phyloP scores from a whole-genome alignment of 2,113 vertebrate species.

The Sakesphorus luctuosus region DNA sequence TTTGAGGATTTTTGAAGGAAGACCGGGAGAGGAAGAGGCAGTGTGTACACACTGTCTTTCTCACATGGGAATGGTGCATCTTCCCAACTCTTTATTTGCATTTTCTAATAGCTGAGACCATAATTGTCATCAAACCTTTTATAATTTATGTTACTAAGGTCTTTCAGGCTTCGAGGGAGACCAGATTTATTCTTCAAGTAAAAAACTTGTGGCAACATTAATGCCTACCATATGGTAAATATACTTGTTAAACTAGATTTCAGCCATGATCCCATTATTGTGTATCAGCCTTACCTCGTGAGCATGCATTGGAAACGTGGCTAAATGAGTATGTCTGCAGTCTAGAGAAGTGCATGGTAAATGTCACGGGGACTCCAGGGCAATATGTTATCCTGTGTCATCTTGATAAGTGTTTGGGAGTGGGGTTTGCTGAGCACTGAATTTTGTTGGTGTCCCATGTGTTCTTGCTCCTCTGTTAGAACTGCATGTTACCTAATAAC shows the following conservation, averaged over 20 bases:
- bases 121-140: background rate
- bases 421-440: background rate
- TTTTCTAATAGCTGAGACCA: background rate
- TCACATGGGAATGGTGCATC: background rate
- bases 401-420: background rate
- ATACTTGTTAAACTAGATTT: conserved; percentile 65
- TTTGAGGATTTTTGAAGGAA: background rate
- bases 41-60: background rate
- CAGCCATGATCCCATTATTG: conserved; percentile 60
- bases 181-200: background rate
- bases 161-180: background rate
- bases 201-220: conserved; percentile 13
- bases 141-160: background rate
- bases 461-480: background rate
- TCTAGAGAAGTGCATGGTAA: background rate
- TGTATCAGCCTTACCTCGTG: conserved; percentile 11
- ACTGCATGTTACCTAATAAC: background rate
- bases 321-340: conserved; percentile 30
- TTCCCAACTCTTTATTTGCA: background rate
- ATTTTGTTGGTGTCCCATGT: background rate
- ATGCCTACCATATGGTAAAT: conserved; percentile 62
- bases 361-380: background rate
- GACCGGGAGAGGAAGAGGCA: background rate
- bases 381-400: background rate
- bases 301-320: conserved; percentile 16